Percentiles rank a stretch among this genome's conserved stretches.
These are phyloP conservation scores for Carlito syrichta DNA, from an alignment of 2,113 vertebrate species.

Conservation along the genomic window DNA sequence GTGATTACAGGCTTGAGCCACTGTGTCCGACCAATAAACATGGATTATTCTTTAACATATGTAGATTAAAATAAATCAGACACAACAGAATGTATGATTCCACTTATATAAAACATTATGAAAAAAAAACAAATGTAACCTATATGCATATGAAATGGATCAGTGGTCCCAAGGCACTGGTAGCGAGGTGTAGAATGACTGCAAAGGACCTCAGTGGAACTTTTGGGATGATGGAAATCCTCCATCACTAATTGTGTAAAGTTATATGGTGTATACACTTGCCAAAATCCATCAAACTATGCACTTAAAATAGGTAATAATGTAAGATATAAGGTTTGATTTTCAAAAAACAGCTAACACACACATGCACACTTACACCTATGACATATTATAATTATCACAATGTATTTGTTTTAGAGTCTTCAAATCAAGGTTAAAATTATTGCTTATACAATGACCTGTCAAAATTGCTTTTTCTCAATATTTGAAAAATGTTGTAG, in stretches of 20 bases:
- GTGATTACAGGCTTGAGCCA: too few species aligned
- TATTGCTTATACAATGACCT: background rate
- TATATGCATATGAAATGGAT: background rate
- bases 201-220: too few species aligned
- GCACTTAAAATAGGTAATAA: background rate
- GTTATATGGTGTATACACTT: background rate
- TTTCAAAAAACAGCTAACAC: background rate
- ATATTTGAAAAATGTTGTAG: background rate
- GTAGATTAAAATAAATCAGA: background rate
- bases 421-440: conserved; percentile 2
- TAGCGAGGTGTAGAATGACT: background rate
- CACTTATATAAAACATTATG: background rate
- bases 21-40: too few species aligned
- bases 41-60: background rate
- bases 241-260: background rate
- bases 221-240: background rate
- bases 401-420: background rate
- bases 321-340: background rate
- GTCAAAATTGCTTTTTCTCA: background rate
- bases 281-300: background rate
- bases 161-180: background rate
- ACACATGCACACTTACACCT: background rate
- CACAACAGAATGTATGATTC: background rate
- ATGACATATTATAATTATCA: background rate
- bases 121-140: background rate